Evolutionary conservation across 2,113 vertebrate species (phyloP).

Genomic region (Hypanus sabinus): DNA sequence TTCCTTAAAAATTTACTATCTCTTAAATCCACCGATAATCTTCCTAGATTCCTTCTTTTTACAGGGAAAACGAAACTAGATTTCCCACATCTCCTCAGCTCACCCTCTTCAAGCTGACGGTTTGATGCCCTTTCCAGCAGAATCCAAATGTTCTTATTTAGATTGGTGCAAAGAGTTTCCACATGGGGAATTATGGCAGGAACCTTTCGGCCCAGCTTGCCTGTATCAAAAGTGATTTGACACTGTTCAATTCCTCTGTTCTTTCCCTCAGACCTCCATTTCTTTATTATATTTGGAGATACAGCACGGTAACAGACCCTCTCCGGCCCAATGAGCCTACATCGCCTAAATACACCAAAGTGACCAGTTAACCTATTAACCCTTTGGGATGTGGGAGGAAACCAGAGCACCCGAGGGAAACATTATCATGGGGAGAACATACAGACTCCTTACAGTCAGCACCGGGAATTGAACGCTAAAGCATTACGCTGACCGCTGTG

Average conservation of each 20-base stretch:
- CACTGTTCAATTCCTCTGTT: not conserved
- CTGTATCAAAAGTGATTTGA: not conserved
- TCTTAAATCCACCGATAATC: not conserved
- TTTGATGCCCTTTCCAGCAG: not conserved
- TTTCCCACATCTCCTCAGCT: not conserved
- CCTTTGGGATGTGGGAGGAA: too few relatives aligned
- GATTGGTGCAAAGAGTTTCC: not conserved
- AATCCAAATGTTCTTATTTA: not conserved
- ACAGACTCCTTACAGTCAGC: too few relatives aligned
- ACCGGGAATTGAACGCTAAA: too few relatives aligned
- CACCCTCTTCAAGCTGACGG: not conserved
- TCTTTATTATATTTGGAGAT: too few relatives aligned
- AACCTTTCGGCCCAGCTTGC: not conserved
- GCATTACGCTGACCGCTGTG: too few relatives aligned
- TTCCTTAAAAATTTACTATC: not conserved
- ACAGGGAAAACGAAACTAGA: not conserved
- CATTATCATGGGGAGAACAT: too few relatives aligned
- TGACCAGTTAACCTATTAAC: too few relatives aligned
- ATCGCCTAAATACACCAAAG: too few relatives aligned
- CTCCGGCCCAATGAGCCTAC: too few relatives aligned
- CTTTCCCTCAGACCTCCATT: not conserved
- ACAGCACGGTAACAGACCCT: too few relatives aligned
- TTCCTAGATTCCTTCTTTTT: not conserved
- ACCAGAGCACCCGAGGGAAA: too few relatives aligned
- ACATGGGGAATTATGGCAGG: too few relatives aligned